Conservation (phyloP, 2,888 invertebrate genomes). For the Stenotaenia linearis region DNA sequence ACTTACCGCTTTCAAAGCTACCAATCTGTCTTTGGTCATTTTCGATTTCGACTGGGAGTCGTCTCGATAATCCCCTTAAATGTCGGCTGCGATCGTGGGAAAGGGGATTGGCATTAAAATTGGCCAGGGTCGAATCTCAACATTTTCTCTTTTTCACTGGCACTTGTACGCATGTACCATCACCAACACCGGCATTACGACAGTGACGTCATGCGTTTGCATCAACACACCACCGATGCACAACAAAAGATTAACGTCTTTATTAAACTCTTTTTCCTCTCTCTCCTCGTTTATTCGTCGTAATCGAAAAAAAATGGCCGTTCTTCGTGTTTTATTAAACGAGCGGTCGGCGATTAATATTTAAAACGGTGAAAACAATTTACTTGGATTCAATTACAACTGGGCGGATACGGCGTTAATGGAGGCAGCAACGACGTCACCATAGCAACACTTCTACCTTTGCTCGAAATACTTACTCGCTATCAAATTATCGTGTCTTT, state of each 20-base stretch:
- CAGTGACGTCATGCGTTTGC: slow-evolving; percentile 27
- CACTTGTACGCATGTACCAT: slow-evolving; percentile 10
- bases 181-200: slow-evolving; percentile 29
- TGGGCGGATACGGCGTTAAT: slow-evolving; percentile 2
- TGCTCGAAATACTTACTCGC: not conserved
- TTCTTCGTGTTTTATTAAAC: not conserved
- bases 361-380: not conserved
- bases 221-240: slow-evolving; percentile 12
- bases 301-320: not conserved
- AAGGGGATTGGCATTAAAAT: not conserved
- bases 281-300: not conserved
- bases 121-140: not conserved
- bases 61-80: not conserved
- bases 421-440: slow-evolving; percentile 13
- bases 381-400: not conserved
- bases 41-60: slow-evolving; percentile 41
- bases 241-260: not conserved
- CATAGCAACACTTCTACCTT: slow-evolving; percentile 3
- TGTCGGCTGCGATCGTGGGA: not conserved
- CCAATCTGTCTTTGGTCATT: slow-evolving; percentile 97
- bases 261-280: not conserved
- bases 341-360: not conserved
- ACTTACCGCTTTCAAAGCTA: slow-evolving; percentile 88
- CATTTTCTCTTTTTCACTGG: not conserved
- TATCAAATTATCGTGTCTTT: too few species aligned